Percentiles rank a stretch among this genome's conserved stretches.
Evolutionary conservation across 2,888 invertebrate genomes (phyloP).

Genomic region (Microplitis manilae): DNA sequence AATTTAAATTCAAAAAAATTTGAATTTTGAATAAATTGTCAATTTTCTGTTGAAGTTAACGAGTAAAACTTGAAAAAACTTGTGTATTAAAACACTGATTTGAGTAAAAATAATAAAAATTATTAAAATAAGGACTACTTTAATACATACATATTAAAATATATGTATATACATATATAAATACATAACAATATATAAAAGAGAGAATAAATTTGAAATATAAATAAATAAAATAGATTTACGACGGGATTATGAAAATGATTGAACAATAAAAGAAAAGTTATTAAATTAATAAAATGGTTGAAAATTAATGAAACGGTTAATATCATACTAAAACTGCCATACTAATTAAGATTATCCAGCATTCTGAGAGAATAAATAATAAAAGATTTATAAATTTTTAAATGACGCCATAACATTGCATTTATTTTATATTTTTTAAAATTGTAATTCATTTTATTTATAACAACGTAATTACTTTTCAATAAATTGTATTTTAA

Average conservation of each 20-base stretch:
- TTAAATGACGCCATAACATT: slow-evolving; percentile 27
- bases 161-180: slow-evolving; percentile 1
- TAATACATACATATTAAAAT: not conserved
- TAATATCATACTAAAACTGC: slow-evolving; percentile 67
- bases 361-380: slow-evolving; percentile 56
- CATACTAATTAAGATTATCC: slow-evolving; percentile 61
- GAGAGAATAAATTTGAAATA: slow-evolving; percentile 11
- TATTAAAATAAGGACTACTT: not conserved
- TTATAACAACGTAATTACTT: not conserved
- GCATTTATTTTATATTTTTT: slow-evolving; percentile 34
- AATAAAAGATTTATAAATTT: slow-evolving; percentile 51
- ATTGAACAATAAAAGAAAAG: not conserved
- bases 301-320: slow-evolving; percentile 33
- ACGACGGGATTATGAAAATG: slow-evolving; percentile 46
- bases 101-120: not conserved
- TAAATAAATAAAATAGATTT: slow-evolving; percentile 5
- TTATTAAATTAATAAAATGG: slow-evolving; percentile 13
- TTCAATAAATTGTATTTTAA: not conserved
- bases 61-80: no score
- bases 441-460: slow-evolving; percentile 3
- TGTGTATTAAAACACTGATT: no score
- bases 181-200: not conserved
- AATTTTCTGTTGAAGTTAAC: no score
- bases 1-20: no score
- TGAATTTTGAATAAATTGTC: no score